Base-by-base conservation (phyloP, 2,113 vertebrate species). In the Actenoides hombroni region DNA sequence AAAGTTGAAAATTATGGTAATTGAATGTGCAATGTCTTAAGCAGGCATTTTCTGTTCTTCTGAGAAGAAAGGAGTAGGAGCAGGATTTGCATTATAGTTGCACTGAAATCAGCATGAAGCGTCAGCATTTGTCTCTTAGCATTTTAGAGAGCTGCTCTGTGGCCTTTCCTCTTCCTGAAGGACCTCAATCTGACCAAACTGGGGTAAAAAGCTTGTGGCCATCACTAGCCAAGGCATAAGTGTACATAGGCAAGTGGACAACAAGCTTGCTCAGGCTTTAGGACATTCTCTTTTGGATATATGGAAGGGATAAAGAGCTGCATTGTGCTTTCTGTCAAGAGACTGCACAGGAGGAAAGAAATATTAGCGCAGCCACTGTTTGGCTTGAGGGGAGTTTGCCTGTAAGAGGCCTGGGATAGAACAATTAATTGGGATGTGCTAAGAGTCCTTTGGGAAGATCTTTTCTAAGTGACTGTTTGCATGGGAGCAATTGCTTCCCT, bases 281-380 rank as follows among this genome's bases (percentile, higher is more conserved):
- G 42, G 25, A 39, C 37, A 61, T 81, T 95, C 37, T 46, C 6
- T 3, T 29, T 88, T 11, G 16, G 37, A 16, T 70, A 24, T 48
- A 15, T 9, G 18, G 78, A 56, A 91, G 51, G 61, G 9, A 7
- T 46, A 63, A 63, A 48, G 14, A 83, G 24, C 7, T 51, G 40
- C 2, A 2, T 35, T 88, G 40, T 46, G 9, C 35, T 85, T 48
- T 82, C 61, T 75, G 31, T 54, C 44, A 31, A 51, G 42, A 70
- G 21, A 16, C 46, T 67, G 78, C 46, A 19, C 18, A 11, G 42
- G 40, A 90, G 44, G 64, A 59, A 64, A 33, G 57, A 69, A 75
- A 12, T 37, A 63, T 25, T 25, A 61, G 54, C 20, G 39, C 14
- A 60, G 49, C 18, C 0, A 13, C 17, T 0, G 0, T 79, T 87